These are phyloP conservation scores for Anoplolepis gracilipes DNA, from an alignment of 1,140 invertebrate genomes.

Conservation along the genomic window DNA sequence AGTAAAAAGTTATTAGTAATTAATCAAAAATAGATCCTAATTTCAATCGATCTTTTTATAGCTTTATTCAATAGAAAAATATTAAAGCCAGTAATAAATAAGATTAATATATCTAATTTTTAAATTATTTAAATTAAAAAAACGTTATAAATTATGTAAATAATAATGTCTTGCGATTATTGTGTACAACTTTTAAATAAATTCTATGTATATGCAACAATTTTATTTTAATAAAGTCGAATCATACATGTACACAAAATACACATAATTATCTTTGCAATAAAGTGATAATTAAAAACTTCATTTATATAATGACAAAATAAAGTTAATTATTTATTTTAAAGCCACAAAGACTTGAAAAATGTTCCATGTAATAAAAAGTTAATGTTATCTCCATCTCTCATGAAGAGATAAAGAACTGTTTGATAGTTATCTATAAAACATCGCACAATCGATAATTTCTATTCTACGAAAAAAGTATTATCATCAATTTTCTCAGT, in stretches of 20 bases:
- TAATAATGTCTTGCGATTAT: not conserved
- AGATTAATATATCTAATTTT: too few relatives aligned
- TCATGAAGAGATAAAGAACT: too few relatives aligned
- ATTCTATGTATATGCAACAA: not conserved
- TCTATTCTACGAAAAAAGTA: not conserved
- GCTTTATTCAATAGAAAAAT: not conserved
- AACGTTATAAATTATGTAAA: not conserved
- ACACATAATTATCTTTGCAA: not conserved
- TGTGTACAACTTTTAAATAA: not conserved
- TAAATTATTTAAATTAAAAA: not conserved
- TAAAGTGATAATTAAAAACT: not conserved
- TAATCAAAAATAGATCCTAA: not conserved
- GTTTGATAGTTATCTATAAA: not conserved
- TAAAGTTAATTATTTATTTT: not conserved
- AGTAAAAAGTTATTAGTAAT: not conserved
- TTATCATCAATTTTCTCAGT: not conserved
- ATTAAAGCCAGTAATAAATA: too few relatives aligned
- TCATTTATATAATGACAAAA: not conserved
- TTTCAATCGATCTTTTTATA: not conserved
- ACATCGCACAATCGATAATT: not conserved
- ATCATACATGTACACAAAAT: not conserved
- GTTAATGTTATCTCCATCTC: not conserved
- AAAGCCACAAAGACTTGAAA: not conserved
- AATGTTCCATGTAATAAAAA: not conserved
- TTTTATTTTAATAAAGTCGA: not conserved